Evolutionary conservation across 2,888 invertebrate species (phyloP).

Genomic region (Tetropium fuscum): DNA sequence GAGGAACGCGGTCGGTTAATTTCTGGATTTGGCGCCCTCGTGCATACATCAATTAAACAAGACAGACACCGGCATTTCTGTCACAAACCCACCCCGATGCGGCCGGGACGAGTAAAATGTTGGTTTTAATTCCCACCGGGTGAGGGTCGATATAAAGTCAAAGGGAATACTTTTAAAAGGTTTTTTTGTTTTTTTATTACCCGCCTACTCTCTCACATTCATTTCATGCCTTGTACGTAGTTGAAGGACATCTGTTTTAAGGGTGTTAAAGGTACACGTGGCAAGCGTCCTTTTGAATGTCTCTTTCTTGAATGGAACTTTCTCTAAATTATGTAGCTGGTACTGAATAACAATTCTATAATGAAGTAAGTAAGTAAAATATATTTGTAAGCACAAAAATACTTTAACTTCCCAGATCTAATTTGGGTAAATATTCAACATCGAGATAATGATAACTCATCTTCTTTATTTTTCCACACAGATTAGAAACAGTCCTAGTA

Average conservation of each 20-base stretch:
- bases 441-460: no score
- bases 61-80: conserved; percentile 5
- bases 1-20: conserved; percentile 6
- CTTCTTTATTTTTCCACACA: no score
- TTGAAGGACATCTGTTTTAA: not conserved
- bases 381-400: no score
- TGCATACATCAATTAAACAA: conserved; percentile 19
- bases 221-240: not conserved
- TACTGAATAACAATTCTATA: no score
- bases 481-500: no score
- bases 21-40: not conserved
- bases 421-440: no score
- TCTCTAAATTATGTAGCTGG: no score
- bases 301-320: no score
- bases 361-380: no score
- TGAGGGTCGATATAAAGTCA: conserved; percentile 7
- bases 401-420: no score
- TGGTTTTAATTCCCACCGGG: conserved; percentile 4
- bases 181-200: conserved; percentile 11
- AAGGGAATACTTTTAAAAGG: conserved; percentile 23
- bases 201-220: conserved; percentile 2
- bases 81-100: conserved; percentile 2
- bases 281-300: no score
- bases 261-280: not conserved
- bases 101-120: conserved; percentile 1